Percentiles rank a stretch among this genome's conserved stretches.
Conservation (phyloP, 2,888 invertebrate genomes). For the Augiades crinisus region DNA sequence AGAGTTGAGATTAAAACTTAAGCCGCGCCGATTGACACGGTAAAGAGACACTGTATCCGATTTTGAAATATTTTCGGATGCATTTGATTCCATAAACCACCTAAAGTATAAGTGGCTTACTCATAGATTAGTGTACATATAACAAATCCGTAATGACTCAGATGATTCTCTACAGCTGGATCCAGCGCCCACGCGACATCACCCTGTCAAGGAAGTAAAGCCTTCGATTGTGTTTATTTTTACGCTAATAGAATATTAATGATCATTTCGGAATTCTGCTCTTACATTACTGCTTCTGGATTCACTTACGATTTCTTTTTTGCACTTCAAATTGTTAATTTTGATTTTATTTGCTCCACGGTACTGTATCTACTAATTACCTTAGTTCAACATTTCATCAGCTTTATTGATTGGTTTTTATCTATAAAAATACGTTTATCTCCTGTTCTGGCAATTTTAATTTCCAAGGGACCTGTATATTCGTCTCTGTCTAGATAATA, state of each 20-base stretch:
- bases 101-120: slow-evolving; percentile 40
- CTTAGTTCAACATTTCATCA: too few species aligned
- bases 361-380: too few species aligned
- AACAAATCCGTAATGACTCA: slow-evolving; percentile 47
- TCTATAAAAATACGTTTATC: too few species aligned
- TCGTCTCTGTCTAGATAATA: slow-evolving; percentile 30
- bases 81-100: neutral
- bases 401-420: too few species aligned
- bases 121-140: slow-evolving; percentile 45
- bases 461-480: slow-evolving; percentile 29
- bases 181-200: slow-evolving; percentile 44
- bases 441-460: neutral
- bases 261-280: neutral
- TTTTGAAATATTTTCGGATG: slow-evolving; percentile 3
- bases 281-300: neutral
- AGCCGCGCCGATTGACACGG: neutral
- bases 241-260: slow-evolving; percentile 5
- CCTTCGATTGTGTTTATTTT: slow-evolving; percentile 10
- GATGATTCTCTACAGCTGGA: slow-evolving; percentile 36
- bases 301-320: neutral
- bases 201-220: slow-evolving; percentile 17
- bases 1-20: neutral
- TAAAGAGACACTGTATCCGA: neutral
- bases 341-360: too few species aligned
- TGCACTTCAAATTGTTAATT: too few species aligned